Percentiles rank a stretch among this genome's conserved stretches.
phyloP scores from a whole-genome alignment of 2,888 invertebrate species.

The Nemoura dubitans region DNA sequence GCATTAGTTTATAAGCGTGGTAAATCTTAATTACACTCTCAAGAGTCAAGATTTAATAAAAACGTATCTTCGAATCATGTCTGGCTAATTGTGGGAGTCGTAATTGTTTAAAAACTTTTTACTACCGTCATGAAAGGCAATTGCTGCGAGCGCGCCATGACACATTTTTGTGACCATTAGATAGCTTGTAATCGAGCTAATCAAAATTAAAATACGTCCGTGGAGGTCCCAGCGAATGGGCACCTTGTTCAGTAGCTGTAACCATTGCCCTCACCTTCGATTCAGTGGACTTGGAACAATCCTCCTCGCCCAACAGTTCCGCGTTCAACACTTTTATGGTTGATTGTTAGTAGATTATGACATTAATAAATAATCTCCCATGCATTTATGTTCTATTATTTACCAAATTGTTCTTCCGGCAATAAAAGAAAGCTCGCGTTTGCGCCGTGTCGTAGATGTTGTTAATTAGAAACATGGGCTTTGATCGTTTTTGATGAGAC shows the following conservation, averaged over 20 bases:
- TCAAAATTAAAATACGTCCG: not conserved
- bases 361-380: not conserved
- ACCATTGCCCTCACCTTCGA: not conserved
- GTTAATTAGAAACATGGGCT: not conserved
- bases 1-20: no score
- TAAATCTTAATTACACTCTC: not conserved
- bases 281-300: not conserved
- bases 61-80: not conserved
- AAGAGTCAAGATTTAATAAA: not conserved
- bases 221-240: not conserved
- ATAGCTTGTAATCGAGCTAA: not conserved
- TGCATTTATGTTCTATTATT: not conserved
- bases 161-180: not conserved
- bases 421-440: not conserved
- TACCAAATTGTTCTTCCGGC: not conserved
- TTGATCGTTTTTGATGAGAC: not conserved
- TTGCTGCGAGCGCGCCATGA: not conserved
- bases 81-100: not conserved
- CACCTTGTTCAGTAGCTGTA: not conserved
- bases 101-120: not conserved
- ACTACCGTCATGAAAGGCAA: not conserved
- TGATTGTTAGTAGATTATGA: not conserved
- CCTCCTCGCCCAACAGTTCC: not conserved
- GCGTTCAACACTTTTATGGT: not conserved
- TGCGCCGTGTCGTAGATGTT: not conserved